A percentile compares a stretch with the other conserved stretches of the same genome.
These are phyloP conservation scores for Parotia lawesii DNA, from an alignment of 2,113 vertebrate genomes.

Conservation along the genomic window DNA sequence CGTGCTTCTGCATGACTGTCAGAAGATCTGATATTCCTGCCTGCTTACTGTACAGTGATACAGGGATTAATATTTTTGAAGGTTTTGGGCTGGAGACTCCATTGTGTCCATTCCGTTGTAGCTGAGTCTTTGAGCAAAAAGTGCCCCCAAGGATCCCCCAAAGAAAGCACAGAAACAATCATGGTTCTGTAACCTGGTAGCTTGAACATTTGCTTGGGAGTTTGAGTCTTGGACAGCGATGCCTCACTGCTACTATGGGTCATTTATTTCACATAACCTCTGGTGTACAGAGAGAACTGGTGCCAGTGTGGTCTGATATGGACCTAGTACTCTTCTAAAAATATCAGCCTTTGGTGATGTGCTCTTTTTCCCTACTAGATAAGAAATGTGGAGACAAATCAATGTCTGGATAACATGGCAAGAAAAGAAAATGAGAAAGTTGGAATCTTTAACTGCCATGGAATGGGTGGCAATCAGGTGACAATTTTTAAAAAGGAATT, in stretches of 20 bases:
- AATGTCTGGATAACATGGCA: slow-evolving; percentile 99
- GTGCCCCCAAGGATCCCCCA: not conserved
- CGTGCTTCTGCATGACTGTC: not conserved
- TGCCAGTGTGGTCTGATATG: not conserved
- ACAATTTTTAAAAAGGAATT: not conserved
- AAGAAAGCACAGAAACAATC: not conserved
- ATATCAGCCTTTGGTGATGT: not conserved
- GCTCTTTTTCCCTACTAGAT: slow-evolving; percentile 75
- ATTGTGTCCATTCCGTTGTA: not conserved
- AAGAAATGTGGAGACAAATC: slow-evolving; percentile 97
- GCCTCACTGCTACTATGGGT: not conserved
- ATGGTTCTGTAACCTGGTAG: not conserved
- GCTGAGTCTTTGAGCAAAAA: not conserved
- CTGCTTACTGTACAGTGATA: not conserved
- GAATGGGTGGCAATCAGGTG: slow-evolving; percentile 99
- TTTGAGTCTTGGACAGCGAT: not conserved
- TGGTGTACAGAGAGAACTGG: not conserved
- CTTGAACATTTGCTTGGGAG: not conserved
- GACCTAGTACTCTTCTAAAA: not conserved
- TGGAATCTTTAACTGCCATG: slow-evolving; percentile 99
- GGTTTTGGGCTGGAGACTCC: not conserved
- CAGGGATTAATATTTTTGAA: not conserved
- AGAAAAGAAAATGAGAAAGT: slow-evolving; percentile 99
- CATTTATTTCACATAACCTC: not conserved
- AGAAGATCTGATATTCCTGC: not conserved